A percentile compares a stretch with the other conserved stretches of the same genome.
These are phyloP conservation scores for Whitmania pigra DNA, from an alignment of 1,140 invertebrate genomes.

Conservation along the genomic window DNA sequence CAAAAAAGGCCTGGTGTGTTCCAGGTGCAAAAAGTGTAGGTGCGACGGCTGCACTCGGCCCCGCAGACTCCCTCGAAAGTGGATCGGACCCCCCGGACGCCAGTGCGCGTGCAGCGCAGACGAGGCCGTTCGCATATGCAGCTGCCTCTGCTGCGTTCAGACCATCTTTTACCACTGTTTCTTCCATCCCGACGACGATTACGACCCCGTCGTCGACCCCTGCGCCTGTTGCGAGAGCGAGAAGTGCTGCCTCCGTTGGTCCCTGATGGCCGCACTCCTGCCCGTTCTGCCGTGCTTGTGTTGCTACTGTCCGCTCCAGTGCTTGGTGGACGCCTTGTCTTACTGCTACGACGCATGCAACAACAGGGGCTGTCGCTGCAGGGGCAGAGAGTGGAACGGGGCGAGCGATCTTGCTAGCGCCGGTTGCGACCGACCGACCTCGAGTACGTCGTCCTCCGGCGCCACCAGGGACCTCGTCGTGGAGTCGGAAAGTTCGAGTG, in stretches of 20 bases:
- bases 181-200: constrained; percentile 54
- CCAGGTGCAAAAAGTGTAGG: constrained; percentile 66
- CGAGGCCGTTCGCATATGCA: constrained; percentile 68
- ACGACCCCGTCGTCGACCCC: constrained; percentile 62
- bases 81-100: constrained; percentile 63
- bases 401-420: constrained; percentile 15
- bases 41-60: constrained; percentile 74
- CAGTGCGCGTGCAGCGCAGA: constrained; percentile 73
- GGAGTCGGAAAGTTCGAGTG: constrained; percentile 25
- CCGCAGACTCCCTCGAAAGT: constrained; percentile 64
- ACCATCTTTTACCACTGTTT: constrained; percentile 81
- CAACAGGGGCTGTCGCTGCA: constrained; percentile 55
- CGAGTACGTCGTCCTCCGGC: constrained; percentile 7
- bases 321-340: constrained; percentile 62
- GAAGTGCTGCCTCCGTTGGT: constrained; percentile 61
- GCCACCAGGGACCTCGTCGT: constrained; percentile 11
- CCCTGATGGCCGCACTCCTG: constrained; percentile 64
- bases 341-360: constrained; percentile 64
- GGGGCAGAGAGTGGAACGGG: background rate
- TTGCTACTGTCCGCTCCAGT: constrained; percentile 78
- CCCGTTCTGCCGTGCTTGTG: constrained; percentile 69
- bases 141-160: constrained; percentile 83
- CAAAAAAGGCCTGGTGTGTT: constrained; percentile 59
- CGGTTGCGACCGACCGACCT: constrained; percentile 18
- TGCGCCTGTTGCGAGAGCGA: constrained; percentile 58